A percentile compares a stretch with the other conserved stretches of the same genome.
These are phyloP conservation scores for Tanypteryx hageni DNA, from an alignment of 2,888 invertebrate genomes.

Conservation along the genomic window DNA sequence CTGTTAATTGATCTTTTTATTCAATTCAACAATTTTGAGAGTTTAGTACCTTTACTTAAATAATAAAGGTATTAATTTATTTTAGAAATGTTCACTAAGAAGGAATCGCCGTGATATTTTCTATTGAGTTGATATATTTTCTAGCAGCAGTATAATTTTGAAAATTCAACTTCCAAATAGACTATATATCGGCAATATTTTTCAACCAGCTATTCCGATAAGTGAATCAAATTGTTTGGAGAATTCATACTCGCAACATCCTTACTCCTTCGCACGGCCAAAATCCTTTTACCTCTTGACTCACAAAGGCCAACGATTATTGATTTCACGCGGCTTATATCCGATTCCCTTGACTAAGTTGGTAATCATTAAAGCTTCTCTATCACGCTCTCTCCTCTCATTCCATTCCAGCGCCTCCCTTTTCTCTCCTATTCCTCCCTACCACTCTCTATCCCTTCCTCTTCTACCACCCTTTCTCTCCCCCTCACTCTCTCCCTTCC, in stretches of 20 bases:
- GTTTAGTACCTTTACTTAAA: too few relatives aligned
- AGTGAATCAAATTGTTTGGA: background rate
- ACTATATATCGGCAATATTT: too few relatives aligned
- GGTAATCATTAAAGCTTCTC: constrained; percentile 29
- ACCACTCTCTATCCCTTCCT: too few relatives aligned
- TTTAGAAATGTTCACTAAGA: too few relatives aligned
- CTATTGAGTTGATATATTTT: too few relatives aligned
- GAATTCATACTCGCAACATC: background rate
- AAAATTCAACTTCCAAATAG: too few relatives aligned
- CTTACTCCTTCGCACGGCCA: background rate
- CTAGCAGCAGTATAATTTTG: too few relatives aligned
- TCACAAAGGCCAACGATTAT: background rate
- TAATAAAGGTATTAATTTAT: too few relatives aligned
- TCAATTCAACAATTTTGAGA: too few relatives aligned
- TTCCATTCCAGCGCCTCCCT: background rate
- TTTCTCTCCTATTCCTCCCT: background rate
- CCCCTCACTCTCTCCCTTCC: too few relatives aligned
- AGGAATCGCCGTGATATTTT: too few relatives aligned
- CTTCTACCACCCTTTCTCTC: background rate
- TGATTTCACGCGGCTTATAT: constrained; percentile 2
- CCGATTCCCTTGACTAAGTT: constrained; percentile 20
- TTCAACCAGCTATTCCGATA: background rate
- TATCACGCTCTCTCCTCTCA: background rate
- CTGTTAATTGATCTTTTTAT: too few relatives aligned
- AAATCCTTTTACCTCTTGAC: background rate